Percentiles rank a stretch among this genome's conserved stretches.
These are phyloP conservation scores for Phoenoteleia sp. DNA, from an alignment of 2,888 invertebrate genomes.

Conservation along the genomic window DNA sequence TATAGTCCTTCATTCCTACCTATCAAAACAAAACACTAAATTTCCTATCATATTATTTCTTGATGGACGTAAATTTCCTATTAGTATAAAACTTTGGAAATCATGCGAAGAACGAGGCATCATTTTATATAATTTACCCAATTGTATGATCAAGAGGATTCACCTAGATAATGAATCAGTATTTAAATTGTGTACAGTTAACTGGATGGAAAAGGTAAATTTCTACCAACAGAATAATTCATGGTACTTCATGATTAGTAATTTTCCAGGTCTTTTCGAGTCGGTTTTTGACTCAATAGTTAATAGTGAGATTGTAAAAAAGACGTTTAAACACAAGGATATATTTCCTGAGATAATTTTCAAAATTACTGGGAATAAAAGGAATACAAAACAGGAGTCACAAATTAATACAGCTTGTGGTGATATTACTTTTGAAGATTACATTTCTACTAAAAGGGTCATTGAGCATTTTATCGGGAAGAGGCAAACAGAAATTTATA, in stretches of 20 bases:
- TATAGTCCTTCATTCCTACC: slow-evolving; percentile 11
- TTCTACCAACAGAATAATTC: slow-evolving; percentile 11
- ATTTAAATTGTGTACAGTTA: background rate
- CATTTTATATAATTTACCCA: slow-evolving; percentile 29
- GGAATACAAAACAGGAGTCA: background rate
- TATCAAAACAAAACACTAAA: background rate
- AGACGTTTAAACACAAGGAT: slow-evolving; percentile 3
- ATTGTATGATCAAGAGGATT: background rate
- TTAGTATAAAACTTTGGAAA: slow-evolving; percentile 35
- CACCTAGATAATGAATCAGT: background rate
- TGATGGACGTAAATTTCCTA: slow-evolving; percentile 31
- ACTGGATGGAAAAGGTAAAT: background rate
- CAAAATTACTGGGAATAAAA: background rate
- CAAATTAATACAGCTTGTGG: background rate
- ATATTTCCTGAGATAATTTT: slow-evolving; percentile 5
- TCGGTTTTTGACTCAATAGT: background rate
- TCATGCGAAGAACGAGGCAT: slow-evolving; percentile 20
- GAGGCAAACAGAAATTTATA: background rate
- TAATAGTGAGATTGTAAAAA: background rate
- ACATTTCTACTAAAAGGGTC: slow-evolving; percentile 30
- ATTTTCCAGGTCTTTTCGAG: slow-evolving; percentile 8
- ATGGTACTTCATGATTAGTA: background rate
- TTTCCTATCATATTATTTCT: slow-evolving; percentile 33
- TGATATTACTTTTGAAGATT: slow-evolving; percentile 22
- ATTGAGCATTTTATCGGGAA: slow-evolving; percentile 24